These are phyloP conservation scores for Limosa lapponica DNA, from an alignment of 2,797 vertebrate species.

Conservation along the genomic window DNA sequence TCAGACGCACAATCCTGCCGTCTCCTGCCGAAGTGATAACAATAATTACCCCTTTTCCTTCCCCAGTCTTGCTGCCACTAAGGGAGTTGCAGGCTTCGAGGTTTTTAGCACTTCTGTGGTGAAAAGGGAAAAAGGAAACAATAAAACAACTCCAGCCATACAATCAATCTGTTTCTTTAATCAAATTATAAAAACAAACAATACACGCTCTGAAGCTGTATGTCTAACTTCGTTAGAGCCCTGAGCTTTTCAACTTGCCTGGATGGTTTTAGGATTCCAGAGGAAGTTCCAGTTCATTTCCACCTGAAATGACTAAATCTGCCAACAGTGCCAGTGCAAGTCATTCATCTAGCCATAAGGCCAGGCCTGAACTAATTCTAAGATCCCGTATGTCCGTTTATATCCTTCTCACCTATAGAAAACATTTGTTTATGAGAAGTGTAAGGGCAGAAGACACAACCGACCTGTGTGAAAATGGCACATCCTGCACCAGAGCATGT, in stretches of 20 bases:
- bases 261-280: not conserved
- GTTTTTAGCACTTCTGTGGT: not conserved
- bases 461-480: too few relatives aligned
- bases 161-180: not conserved
- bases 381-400: too few relatives aligned
- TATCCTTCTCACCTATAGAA: not conserved
- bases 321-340: not conserved
- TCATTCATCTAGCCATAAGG: too few relatives aligned
- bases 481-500: accelerated
- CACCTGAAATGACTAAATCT: not conserved
- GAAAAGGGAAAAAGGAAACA: not conserved
- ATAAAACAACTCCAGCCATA: not conserved
- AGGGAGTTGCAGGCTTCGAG: not conserved
- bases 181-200: not conserved
- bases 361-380: not conserved
- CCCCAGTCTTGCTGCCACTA: not conserved
- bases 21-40: not conserved
- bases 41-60: not conserved
- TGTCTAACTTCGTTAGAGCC: accelerated
- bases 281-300: not conserved
- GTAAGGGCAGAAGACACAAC: not conserved
- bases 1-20: not conserved
- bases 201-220: accelerated
- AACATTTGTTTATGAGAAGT: accelerated
- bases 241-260: not conserved